These are phyloP conservation scores for Dromiciops gliroides DNA, from an alignment of 2,113 vertebrate species.

Conservation along the genomic window DNA sequence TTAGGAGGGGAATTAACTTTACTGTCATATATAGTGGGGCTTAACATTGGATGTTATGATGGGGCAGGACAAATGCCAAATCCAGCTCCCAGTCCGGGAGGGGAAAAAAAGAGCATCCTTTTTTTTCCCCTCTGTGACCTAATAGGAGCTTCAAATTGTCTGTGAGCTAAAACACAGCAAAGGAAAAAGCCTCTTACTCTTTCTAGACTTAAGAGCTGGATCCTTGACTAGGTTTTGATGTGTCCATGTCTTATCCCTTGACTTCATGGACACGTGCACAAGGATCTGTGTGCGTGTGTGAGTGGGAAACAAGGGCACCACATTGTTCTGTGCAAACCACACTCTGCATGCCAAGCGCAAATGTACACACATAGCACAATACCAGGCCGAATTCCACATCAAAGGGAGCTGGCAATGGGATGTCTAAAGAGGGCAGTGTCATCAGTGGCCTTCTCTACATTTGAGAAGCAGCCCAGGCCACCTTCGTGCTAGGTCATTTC, in stretches of 20 bases:
- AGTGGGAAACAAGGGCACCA: slow-evolving; percentile 42
- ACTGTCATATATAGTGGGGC: background rate
- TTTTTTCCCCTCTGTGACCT: background rate
- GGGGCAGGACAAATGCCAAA: background rate
- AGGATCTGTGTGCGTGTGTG: background rate
- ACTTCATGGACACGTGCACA: background rate
- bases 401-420: slow-evolving; percentile 37
- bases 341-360: slow-evolving; percentile 14
- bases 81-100: background rate
- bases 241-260: background rate
- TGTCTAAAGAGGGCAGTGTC: background rate
- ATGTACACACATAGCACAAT: slow-evolving; percentile 6
- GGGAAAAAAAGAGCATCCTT: background rate
- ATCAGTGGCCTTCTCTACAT: background rate
- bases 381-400: background rate
- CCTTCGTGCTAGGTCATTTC: background rate
- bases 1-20: background rate
- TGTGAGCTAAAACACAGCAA: background rate
- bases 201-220: background rate
- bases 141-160: background rate
- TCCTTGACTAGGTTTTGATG: background rate
- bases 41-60: background rate
- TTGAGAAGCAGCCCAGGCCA: background rate
- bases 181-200: background rate
- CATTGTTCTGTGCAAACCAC: slow-evolving; percentile 31